phyloP scores from a whole-genome alignment of 1,140 invertebrate genomes.

The Nixonia krombeini region DNA sequence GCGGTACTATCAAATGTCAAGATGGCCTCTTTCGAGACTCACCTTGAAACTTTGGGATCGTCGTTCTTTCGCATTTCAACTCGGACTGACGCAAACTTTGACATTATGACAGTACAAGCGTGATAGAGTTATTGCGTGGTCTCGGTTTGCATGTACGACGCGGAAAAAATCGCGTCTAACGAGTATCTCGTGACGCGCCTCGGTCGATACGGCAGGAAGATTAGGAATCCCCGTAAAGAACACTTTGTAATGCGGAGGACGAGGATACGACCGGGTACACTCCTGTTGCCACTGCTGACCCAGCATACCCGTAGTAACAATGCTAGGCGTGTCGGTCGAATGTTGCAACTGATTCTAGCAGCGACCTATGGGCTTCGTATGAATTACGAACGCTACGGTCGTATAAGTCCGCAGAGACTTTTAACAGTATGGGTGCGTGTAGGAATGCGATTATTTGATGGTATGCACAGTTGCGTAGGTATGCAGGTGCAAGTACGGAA shows the following conservation, averaged over 20 bases:
- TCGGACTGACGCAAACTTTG: no score
- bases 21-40: no score
- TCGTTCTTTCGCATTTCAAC: no score
- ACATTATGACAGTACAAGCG: no score
- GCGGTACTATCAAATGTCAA: no score
- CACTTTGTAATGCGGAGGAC: constrained; percentile 22
- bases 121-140: no score
- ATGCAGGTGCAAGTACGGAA: constrained; percentile 21
- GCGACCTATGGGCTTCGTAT: constrained; percentile 41
- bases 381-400: constrained; percentile 34
- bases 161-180: no score
- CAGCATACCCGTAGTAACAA: constrained; percentile 66
- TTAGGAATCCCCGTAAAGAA: no score
- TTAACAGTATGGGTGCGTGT: constrained; percentile 33
- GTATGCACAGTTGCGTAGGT: constrained; percentile 34
- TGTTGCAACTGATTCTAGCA: constrained; percentile 61
- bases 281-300: constrained; percentile 52
- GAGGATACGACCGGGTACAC: constrained; percentile 42
- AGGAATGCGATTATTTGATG: constrained; percentile 21
- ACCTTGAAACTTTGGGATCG: no score
- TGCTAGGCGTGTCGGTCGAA: constrained; percentile 64
- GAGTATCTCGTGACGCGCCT: no score
- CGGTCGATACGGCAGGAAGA: no score
- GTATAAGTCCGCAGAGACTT: constrained; percentile 40
- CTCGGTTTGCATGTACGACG: no score